A percentile compares a stretch with the other conserved stretches of the same genome.
These are phyloP conservation scores for Oscarella lobularis DNA, from an alignment of 37 sponge, comb jelly and placozoan species.

Conservation along the genomic window DNA sequence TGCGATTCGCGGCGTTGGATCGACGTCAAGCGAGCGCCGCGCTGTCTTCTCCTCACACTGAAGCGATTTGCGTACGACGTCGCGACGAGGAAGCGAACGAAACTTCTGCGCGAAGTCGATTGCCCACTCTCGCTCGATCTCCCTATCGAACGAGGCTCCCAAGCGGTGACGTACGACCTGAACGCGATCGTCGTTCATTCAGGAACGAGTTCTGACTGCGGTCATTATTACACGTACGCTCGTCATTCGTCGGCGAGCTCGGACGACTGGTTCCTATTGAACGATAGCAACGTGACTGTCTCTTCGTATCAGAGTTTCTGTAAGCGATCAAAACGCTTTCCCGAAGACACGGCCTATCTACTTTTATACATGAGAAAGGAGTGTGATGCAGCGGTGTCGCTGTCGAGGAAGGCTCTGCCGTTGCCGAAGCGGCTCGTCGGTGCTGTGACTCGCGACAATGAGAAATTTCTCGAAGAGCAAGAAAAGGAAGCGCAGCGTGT, in stretches of 20 bases:
- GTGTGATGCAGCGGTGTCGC: neutral
- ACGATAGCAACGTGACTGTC: neutral
- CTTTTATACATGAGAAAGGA: neutral
- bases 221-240: neutral
- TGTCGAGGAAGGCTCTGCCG: neutral
- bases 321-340: neutral
- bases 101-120: neutral
- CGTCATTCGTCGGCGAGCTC: neutral
- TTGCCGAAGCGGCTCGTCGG: neutral
- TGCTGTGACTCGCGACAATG: neutral
- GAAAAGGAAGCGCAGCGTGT: neutral
- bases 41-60: neutral
- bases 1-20: neutral
- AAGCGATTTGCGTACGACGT: neutral
- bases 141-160: neutral
- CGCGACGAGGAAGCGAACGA: neutral
- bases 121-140: neutral
- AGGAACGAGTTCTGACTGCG: neutral
- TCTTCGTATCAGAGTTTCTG: neutral
- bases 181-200: neutral
- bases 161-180: neutral
- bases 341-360: neutral
- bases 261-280: neutral
- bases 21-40: neutral
- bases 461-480: neutral